Percentiles rank a stretch among this genome's conserved stretches.
Evolutionary conservation across 1,140 invertebrate species (phyloP).

Genomic region (Orius laevigatus): DNA sequence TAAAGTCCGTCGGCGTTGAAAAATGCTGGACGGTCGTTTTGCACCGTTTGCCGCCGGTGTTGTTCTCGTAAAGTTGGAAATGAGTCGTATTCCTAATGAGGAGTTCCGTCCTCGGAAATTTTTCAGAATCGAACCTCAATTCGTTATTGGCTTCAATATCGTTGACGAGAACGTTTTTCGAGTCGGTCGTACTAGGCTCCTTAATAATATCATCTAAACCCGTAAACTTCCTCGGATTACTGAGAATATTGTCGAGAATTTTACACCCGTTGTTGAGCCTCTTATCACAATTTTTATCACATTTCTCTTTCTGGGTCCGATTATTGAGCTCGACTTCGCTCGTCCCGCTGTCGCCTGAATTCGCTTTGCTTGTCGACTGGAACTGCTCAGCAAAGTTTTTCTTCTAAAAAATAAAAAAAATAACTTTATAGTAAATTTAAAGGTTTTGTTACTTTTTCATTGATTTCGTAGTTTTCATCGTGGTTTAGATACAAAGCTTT

Average conservation of each 20-base stretch:
- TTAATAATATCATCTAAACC: constrained; percentile 41
- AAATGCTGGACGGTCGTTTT: constrained; percentile 17
- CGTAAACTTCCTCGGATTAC: not conserved
- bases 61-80: constrained; percentile 19
- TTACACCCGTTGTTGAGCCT: constrained; percentile 6
- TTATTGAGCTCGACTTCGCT: no score
- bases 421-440: no score
- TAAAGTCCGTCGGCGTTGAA: constrained; percentile 17
- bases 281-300: constrained; percentile 3
- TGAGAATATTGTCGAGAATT: no score
- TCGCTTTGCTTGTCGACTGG: no score
- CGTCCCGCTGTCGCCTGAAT: no score
- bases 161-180: constrained; percentile 35
- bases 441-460: no score
- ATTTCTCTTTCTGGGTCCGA: constrained; percentile 4
- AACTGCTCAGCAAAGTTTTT: no score
- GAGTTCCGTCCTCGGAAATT: constrained; percentile 35
- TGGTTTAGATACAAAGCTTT: no score
- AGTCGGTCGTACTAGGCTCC: constrained; percentile 43
- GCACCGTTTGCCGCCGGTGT: constrained; percentile 16
- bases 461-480: no score
- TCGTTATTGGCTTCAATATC: constrained; percentile 35
- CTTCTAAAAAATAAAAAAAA: no score
- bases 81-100: constrained; percentile 13
- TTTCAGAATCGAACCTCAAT: constrained; percentile 41